Base-by-base conservation (phyloP, 2,888 invertebrate species). In the Chrysolina haemoptera region DNA sequence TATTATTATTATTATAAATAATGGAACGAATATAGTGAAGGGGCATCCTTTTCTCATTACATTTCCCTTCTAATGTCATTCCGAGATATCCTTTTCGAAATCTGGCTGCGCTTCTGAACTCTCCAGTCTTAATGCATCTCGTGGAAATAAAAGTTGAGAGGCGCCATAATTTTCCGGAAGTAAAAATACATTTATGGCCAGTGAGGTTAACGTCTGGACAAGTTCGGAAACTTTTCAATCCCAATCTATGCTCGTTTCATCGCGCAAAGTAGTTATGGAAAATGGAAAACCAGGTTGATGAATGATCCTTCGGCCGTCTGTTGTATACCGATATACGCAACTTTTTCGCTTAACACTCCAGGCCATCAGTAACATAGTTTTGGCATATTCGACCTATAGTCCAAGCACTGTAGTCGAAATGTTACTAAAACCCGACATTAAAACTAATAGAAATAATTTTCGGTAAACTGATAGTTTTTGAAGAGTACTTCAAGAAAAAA, bases 251-350 rank as follows among this genome's bases (percentile, higher is more conserved):
- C 35, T 35, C 27, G 59, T 59, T 59, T 59, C n/a, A 14, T 27
- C 59, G 59, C 16, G 59, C 27, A 59, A 35, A 59, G 35, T 18
- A 22, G 59, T 59, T 59, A 59, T 59, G 35, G 59, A 59, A 59
- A 59, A 59, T 59, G 59, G 59, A 35, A 59, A 59, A 14, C 59
- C 59, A 59, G 27, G 59, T 59, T 59, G 59, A 59, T 59, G 16
- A 59, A 59, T 59, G 59, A 59, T 59, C 27, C 35, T 35, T 53
- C 18, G 20, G 11, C 16, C 35, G 35, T 59, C 35, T 35, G 10
- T 59, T 59, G 59, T 59, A 35, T 35, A 59, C 22, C 5, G 14
- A 59, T 27, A 59, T 53, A 20, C 11, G 22, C 11, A 12, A 59
- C 27, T 59, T 59, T 59, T 35, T 9, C 46, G 14, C n/a, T 59